Evolutionary conservation across 2,888 invertebrate genomes (phyloP).

Genomic region (Catocala fraxini): DNA sequence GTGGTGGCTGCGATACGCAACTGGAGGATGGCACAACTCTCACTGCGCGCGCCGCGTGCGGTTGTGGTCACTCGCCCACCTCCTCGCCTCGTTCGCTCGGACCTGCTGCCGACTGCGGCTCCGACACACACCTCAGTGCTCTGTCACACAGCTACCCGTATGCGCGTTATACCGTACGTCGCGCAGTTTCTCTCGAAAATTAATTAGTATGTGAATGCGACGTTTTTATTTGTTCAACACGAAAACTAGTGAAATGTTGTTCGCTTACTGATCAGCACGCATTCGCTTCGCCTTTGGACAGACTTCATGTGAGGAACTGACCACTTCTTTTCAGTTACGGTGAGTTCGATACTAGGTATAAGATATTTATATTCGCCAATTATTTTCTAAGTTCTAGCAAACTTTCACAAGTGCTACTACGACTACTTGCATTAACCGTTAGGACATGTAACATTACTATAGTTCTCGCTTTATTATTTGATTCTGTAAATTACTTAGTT

Average conservation of each 20-base stretch:
- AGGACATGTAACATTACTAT: conserved; percentile 3
- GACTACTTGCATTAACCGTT: conserved; percentile 8
- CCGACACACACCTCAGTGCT: conserved; percentile 71
- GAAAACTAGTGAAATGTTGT: conserved; percentile 84
- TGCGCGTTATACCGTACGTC: conserved; percentile 72
- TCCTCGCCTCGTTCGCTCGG: conserved; percentile 62
- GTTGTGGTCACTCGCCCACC: conserved; percentile 76
- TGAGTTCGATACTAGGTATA: conserved; percentile 53
- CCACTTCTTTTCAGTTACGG: conserved; percentile 67
- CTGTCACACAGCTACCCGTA: conserved; percentile 71
- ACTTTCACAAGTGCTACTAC: conserved; percentile 46
- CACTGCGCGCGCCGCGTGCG: conserved; percentile 85
- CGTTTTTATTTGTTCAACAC: conserved; percentile 74
- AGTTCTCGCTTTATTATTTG: conserved; percentile 10
- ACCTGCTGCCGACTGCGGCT: conserved; percentile 59
- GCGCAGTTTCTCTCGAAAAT: conserved; percentile 78
- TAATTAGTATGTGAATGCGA: conserved; percentile 84
- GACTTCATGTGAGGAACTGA: conserved; percentile 78
- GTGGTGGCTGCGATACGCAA: conserved; percentile 63
- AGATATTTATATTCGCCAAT: conserved; percentile 26
- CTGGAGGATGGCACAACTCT: conserved; percentile 74
- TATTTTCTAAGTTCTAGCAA: conserved; percentile 33
- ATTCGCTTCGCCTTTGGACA: conserved; percentile 66
- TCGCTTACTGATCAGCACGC: conserved; percentile 68
- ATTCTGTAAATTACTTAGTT: conserved; percentile 23